Conservation (phyloP, 1,140 invertebrate genomes). For the Procambarus virginalis region DNA sequence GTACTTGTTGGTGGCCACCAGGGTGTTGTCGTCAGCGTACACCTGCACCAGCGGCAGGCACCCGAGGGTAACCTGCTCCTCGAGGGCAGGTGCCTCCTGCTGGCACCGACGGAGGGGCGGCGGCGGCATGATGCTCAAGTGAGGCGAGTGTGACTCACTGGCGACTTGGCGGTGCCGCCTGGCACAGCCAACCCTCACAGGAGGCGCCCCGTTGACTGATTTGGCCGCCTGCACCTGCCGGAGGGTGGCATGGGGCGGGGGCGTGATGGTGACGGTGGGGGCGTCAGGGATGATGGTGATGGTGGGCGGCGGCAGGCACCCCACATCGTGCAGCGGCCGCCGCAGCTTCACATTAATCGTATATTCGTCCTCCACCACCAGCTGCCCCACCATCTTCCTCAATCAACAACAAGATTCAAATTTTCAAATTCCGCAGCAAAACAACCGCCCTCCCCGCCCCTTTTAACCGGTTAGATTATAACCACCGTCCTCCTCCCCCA, state of each 20-base stretch:
- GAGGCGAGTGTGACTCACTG: not conserved
- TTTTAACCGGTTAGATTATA: too few relatives aligned
- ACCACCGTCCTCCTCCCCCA: too few relatives aligned
- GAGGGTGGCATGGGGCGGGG: slow-evolving; percentile 44
- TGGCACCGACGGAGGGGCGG: not conserved
- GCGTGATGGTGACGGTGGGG: slow-evolving; percentile 48
- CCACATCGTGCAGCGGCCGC: slow-evolving; percentile 72
- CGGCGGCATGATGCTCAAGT: slow-evolving; percentile 35
- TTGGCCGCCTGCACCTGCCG: slow-evolving; percentile 42
- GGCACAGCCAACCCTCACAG: slow-evolving; percentile 71
- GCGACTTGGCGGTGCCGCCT: slow-evolving; percentile 72
- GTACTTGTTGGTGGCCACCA: slow-evolving; percentile 54
- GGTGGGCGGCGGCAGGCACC: slow-evolving; percentile 64
- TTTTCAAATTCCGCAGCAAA: not conserved
- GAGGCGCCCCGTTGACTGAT: slow-evolving; percentile 16
- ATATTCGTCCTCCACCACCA: slow-evolving; percentile 70
- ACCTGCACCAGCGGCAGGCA: slow-evolving; percentile 55
- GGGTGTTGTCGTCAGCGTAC: slow-evolving; percentile 38
- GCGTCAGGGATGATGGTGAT: slow-evolving; percentile 42
- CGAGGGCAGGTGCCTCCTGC: not conserved
- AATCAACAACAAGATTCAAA: not conserved
- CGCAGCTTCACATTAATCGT: slow-evolving; percentile 75
- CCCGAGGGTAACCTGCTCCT: not conserved
- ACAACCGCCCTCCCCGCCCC: too few relatives aligned
- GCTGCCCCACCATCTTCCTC: slow-evolving; percentile 44